Base-by-base conservation (phyloP, 1,140 invertebrate species). In the Drosophila rufa region DNA sequence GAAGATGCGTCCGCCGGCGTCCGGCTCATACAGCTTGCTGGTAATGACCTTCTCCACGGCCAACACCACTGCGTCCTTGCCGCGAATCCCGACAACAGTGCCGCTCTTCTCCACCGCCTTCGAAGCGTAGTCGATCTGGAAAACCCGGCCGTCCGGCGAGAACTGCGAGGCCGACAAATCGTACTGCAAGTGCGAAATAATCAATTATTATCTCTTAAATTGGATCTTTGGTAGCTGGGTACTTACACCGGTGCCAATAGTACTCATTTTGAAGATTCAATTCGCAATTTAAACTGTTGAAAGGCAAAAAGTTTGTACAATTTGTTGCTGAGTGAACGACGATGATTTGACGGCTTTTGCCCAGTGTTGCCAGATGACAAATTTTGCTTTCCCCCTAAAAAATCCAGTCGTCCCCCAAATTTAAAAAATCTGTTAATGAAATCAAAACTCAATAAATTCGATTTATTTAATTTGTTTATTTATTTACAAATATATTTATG, bases 71-170 rank as follows among this genome's bases (percentile, higher is more conserved):
- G 98, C 98, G 95, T 99, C 98, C 92, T 98, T 99, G 27, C 98
- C 98, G 90, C 97, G 93, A 1, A 99, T 94, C 7, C 97, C 99
- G 83, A 99, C 96, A 2, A 98, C 98, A 66, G 99, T 99, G 8
- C 99, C 99, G 93, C 98, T 99, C 89, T 99, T 99, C 94, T 99
- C 99, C 3, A 99, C 99, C 15, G 99, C 99, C 94, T 99, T 99
- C 57, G 97, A 96, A 27, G 99, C 99, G 94, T 99, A 99, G 95
- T 99, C 99, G 1, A 99, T 98, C 96, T 99, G 98, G 94, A 99
- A 99, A 53, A 99, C 98, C 86, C 98, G 94, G 15, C 99, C 99
- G 94, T 99, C 99, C 12, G 99, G 99, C 12, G 99, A 99, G 94
- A 99, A 99, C 94, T 99, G 99, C 17, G 99, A 99, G 11, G 99